Evolutionary conservation across 2,797 vertebrate genomes (phyloP).

Genomic region (Garrulus glandarius): DNA sequence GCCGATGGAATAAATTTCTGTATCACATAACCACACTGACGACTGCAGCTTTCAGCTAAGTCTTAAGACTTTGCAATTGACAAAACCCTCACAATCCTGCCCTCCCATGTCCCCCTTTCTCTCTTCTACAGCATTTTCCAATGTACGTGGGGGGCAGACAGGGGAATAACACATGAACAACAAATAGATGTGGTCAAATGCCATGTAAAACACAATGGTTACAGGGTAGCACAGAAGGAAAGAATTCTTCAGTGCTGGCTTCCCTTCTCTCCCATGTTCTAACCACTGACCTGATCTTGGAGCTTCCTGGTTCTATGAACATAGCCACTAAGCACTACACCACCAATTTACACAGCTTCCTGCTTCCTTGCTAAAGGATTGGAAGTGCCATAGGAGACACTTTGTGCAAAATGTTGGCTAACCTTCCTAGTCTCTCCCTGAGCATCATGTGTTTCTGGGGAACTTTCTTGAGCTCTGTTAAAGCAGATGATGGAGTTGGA

Average conservation of each 20-base stretch:
- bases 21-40: background rate
- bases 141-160: background rate
- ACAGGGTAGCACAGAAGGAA: background rate
- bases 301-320: background rate
- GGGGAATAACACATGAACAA: background rate
- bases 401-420: background rate
- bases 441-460: background rate
- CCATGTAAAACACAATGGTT: background rate
- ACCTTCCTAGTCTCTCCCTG: background rate
- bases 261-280: background rate
- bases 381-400: background rate
- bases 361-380: background rate
- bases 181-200: background rate
- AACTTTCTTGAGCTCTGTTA: background rate
- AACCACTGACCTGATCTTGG: background rate
- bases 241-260: background rate
- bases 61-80: conserved; percentile 5
- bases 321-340: background rate
- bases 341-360: background rate
- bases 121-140: background rate
- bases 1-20: conserved; percentile 32
- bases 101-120: background rate
- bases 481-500: background rate
- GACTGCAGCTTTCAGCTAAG: conserved; percentile 23
- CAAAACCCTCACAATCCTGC: background rate